These are phyloP conservation scores for Neodiprion virginianus DNA, from an alignment of 1,140 invertebrate species.

Conservation along the genomic window DNA sequence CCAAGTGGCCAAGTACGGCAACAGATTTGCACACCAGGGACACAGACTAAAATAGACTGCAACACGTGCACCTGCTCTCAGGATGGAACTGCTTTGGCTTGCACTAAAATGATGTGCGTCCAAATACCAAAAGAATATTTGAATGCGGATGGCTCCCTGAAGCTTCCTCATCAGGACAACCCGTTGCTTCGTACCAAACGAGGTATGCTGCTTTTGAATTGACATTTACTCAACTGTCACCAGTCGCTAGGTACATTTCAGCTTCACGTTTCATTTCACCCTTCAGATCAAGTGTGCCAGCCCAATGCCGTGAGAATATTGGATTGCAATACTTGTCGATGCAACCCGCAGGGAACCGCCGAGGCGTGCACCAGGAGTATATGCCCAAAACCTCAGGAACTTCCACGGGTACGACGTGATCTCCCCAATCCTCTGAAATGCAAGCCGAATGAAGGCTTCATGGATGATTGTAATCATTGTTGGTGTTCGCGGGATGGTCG, in stretches of 20 bases:
- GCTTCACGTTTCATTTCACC: background rate
- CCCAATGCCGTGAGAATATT: background rate
- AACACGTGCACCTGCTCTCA: constrained; percentile 12
- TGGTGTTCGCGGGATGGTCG: background rate
- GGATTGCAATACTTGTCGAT: constrained; percentile 6
- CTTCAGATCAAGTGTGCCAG: background rate
- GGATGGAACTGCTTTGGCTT: background rate
- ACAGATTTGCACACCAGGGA: constrained; percentile 18
- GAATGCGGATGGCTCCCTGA: constrained; percentile 2
- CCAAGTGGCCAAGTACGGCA: background rate
- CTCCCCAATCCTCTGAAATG: background rate
- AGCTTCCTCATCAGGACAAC: constrained; percentile 4
- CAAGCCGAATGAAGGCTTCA: background rate
- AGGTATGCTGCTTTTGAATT: background rate
- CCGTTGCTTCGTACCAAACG: constrained; percentile 6
- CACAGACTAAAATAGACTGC: constrained; percentile 8
- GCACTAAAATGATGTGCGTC: constrained; percentile 14
- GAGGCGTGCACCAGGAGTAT: background rate
- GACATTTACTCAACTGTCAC: too few relatives aligned
- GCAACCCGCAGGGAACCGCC: background rate
- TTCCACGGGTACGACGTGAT: background rate
- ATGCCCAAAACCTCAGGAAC: background rate
- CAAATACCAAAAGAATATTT: constrained; percentile 1
- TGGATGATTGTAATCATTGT: constrained; percentile 1
- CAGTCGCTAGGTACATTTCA: too few relatives aligned